A percentile compares a stretch with the other conserved stretches of the same genome.
These are phyloP conservation scores for Rhynchotus rufescens DNA, from an alignment of 2,797 vertebrate genomes.

Conservation along the genomic window DNA sequence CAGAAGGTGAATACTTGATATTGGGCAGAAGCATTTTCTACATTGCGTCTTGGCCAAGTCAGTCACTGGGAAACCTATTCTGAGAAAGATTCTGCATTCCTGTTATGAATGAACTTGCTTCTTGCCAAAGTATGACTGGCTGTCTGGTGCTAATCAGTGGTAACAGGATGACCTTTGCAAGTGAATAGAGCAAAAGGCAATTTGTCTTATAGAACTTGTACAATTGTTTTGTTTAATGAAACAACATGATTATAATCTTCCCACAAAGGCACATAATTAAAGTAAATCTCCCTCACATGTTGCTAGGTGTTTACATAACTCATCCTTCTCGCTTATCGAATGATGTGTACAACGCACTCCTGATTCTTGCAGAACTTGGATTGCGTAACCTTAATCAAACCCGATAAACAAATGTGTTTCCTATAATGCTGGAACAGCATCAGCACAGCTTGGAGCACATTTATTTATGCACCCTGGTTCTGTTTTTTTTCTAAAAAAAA, in stretches of 20 bases:
- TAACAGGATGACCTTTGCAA: conserved; percentile 74
- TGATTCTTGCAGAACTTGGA: conserved; percentile 55
- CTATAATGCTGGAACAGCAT: conserved; percentile 49
- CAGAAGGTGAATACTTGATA: conserved; percentile 57
- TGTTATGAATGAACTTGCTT: conserved; percentile 66
- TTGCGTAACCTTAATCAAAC: conserved; percentile 44
- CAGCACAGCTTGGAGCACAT: conserved; percentile 14
- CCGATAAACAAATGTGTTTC: conserved; percentile 70
- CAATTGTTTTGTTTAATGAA: conserved; percentile 75
- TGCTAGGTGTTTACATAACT: conserved; percentile 72
- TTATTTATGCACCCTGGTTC: conserved; percentile 33
- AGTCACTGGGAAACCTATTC: conserved; percentile 72
- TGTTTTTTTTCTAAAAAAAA: neutral
- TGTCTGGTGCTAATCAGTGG: conserved; percentile 66
- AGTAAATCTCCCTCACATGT: conserved; percentile 74
- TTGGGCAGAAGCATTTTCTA: conserved; percentile 43
- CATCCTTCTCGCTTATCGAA: conserved; percentile 69
- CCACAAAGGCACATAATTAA: conserved; percentile 70
- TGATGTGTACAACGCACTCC: conserved; percentile 59
- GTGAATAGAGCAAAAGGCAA: conserved; percentile 72
- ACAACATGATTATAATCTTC: conserved; percentile 75
- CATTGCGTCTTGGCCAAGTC: conserved; percentile 49
- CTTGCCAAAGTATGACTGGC: conserved; percentile 45
- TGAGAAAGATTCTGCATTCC: conserved; percentile 57
- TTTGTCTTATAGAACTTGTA: conserved; percentile 75